These are phyloP conservation scores for Epirrita christyi DNA, from an alignment of 2,888 invertebrate species.

Conservation along the genomic window DNA sequence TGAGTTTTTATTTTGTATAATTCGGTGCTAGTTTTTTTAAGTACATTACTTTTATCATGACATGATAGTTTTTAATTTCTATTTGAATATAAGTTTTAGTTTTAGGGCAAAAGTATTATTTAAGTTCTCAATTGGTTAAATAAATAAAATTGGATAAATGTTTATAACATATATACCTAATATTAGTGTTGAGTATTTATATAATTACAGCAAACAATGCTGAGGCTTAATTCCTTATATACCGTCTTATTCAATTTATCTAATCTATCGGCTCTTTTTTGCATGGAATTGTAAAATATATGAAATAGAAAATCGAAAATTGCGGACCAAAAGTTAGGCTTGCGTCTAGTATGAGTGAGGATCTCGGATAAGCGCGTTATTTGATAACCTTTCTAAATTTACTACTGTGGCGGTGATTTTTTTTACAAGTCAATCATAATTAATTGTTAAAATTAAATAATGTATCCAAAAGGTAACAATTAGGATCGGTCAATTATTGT, in stretches of 20 bases:
- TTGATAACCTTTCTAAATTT: too few relatives aligned
- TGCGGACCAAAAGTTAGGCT: neutral
- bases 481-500: constrained; percentile 25
- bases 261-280: too few relatives aligned
- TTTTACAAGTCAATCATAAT: too few relatives aligned
- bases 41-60: constrained; percentile 25
- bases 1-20: constrained; percentile 15
- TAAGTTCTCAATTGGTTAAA: constrained; percentile 4
- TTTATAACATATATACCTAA: neutral
- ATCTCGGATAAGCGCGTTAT: too few relatives aligned
- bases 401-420: too few relatives aligned
- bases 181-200: too few relatives aligned
- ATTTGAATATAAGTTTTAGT: neutral
- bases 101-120: neutral
- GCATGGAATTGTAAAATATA: too few relatives aligned
- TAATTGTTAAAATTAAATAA: neutral
- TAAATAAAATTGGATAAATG: too few relatives aligned
- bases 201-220: too few relatives aligned
- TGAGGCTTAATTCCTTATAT: too few relatives aligned
- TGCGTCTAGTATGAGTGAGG: too few relatives aligned
- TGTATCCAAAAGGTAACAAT: neutral
- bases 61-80: neutral
- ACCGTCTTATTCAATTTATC: too few relatives aligned
- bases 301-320: neutral
- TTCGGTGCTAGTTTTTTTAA: constrained; percentile 27